Percentiles rank a stretch among this genome's conserved stretches.
phyloP scores from a whole-genome alignment of 2,113 vertebrate species.

The Dermatemys mawii region DNA sequence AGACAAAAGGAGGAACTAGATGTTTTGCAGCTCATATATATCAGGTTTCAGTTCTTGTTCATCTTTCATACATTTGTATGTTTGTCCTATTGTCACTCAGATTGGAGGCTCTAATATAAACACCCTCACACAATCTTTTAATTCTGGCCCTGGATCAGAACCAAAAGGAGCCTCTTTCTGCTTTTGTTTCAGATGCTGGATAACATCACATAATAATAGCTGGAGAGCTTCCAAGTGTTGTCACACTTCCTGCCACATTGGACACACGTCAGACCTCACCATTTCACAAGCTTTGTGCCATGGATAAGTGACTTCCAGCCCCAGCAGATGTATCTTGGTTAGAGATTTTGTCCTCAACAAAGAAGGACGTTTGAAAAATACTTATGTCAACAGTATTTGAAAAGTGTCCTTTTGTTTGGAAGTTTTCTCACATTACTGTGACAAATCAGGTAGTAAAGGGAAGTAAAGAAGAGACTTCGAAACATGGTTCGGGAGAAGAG shows the following conservation, averaged over 20 bases:
- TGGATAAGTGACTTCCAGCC: neutral
- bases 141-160: neutral
- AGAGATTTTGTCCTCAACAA: neutral
- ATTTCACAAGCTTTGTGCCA: neutral
- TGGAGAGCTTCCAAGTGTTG: constrained; percentile 23
- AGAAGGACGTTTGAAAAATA: neutral
- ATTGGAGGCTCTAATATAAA: neutral
- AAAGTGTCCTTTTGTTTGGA: neutral
- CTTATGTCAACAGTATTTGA: neutral
- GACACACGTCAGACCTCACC: fast-evolving
- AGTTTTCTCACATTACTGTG: neutral
- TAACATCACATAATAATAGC: neutral
- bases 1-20: neutral
- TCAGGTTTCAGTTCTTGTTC: constrained; percentile 19
- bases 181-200: neutral
- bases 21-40: neutral
- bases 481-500: neutral
- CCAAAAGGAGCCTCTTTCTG: constrained; percentile 25
- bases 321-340: neutral
- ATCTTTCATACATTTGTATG: neutral
- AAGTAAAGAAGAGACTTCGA: neutral
- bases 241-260: neutral
- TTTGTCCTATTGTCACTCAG: neutral
- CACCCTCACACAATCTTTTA: neutral
- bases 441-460: neutral